phyloP scores from a whole-genome alignment of 2,113 vertebrate species.

The Channa argus region DNA sequence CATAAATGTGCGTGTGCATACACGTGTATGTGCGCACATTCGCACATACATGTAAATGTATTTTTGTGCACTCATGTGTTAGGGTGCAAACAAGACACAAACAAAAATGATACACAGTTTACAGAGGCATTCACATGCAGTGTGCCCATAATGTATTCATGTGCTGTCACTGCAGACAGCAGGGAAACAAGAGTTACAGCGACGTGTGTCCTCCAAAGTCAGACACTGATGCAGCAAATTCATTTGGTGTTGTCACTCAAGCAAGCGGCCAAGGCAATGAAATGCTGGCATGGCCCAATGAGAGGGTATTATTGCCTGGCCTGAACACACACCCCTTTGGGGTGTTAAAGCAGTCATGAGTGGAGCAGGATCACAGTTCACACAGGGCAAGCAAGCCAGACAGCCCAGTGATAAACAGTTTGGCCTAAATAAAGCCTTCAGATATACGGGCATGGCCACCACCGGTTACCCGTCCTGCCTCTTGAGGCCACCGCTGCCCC shows the following conservation, averaged over 20 bases:
- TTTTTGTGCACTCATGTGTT: constrained; percentile 19
- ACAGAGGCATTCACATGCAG: constrained; percentile 57
- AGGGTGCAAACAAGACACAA: constrained; percentile 38
- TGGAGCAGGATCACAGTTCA: constrained; percentile 50
- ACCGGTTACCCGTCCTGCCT: constrained; percentile 63
- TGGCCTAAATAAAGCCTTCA: constrained; percentile 69
- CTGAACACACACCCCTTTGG: constrained; percentile 25
- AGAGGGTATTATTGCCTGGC: constrained; percentile 60
- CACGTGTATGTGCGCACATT: not conserved
- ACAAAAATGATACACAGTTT: constrained; percentile 42
- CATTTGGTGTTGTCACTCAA: constrained; percentile 76
- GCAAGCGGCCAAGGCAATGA: constrained; percentile 61
- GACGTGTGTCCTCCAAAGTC: constrained; percentile 73
- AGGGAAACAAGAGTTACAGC: constrained; percentile 60
- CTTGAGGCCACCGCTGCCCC: constrained; percentile 58
- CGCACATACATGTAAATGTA: not conserved
- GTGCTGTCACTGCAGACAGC: constrained; percentile 68
- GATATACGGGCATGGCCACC: constrained; percentile 56
- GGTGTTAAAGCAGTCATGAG: constrained; percentile 48
- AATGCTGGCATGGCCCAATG: constrained; percentile 51
- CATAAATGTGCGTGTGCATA: not conserved
- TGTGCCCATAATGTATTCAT: constrained; percentile 67
- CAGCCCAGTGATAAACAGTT: constrained; percentile 65
- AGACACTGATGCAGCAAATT: constrained; percentile 77
- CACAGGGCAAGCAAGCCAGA: constrained; percentile 54